These are phyloP conservation scores for Intellagama lesueurii DNA, from an alignment of 2,797 vertebrate species.

Conservation along the genomic window DNA sequence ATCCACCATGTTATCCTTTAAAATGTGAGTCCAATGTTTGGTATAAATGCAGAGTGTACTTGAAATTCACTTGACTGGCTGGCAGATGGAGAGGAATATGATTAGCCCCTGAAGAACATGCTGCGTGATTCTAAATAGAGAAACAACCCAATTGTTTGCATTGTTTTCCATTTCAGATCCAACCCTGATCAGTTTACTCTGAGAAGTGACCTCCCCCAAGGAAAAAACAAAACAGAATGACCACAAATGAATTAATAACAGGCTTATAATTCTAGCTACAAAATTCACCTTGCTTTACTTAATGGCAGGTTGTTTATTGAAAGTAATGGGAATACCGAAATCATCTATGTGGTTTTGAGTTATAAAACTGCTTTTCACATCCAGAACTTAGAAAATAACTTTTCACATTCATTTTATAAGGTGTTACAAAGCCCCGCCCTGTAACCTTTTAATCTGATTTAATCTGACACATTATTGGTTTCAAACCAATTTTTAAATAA, in stretches of 20 bases:
- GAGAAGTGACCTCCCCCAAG: neutral
- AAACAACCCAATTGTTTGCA: neutral
- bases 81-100: neutral
- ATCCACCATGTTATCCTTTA: conserved; percentile 6
- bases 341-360: conserved; percentile 22
- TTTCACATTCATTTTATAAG: neutral
- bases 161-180: conserved; percentile 14
- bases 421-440: neutral
- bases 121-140: conserved; percentile 15
- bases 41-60: conserved; percentile 23
- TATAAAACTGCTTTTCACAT: neutral
- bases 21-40: conserved; percentile 33
- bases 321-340: neutral
- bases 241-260: neutral
- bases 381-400: neutral
- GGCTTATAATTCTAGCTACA: neutral
- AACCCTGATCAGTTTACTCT: conserved; percentile 6
- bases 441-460: neutral
- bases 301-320: conserved; percentile 13
- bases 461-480: neutral
- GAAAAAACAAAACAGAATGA: neutral
- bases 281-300: conserved; percentile 24
- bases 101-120: conserved; percentile 17
- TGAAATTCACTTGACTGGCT: conserved; percentile 33
- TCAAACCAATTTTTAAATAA: neutral